phyloP scores from a whole-genome alignment of 1,140 invertebrate species.

The Drosophila pandora region DNA sequence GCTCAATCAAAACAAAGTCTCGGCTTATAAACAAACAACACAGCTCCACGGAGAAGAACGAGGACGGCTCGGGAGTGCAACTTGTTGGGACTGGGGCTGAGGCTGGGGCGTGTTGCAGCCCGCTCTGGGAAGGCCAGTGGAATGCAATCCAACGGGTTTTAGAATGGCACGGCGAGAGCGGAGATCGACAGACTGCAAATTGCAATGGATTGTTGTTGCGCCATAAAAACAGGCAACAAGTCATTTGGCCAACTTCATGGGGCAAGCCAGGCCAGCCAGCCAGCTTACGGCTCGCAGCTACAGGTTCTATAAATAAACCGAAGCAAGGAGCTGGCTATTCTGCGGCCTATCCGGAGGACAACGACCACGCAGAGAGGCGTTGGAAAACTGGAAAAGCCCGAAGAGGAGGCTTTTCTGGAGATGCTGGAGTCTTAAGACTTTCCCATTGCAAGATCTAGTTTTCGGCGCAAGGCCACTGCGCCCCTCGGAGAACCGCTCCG shows the following conservation, averaged over 20 bases:
- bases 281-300: not conserved
- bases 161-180: constrained; percentile 12
- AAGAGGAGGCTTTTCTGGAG: not conserved
- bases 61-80: constrained; percentile 43
- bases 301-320: constrained; percentile 65
- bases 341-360: constrained; percentile 45
- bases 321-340: constrained; percentile 27
- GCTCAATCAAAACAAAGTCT: constrained; percentile 15
- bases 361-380: constrained; percentile 14
- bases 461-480: not conserved
- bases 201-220: constrained; percentile 35
- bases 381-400: too few species aligned
- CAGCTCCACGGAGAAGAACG: not conserved
- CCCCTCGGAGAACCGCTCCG: too few species aligned
- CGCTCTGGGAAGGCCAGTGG: constrained; percentile 35
- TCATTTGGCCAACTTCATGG: constrained; percentile 22
- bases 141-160: constrained; percentile 74
- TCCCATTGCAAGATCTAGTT: not conserved
- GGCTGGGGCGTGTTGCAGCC: not conserved
- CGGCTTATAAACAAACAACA: constrained; percentile 17
- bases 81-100: constrained; percentile 43
- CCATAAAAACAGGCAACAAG: constrained; percentile 33
- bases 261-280: not conserved
- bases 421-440: not conserved
- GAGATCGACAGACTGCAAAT: constrained; percentile 20